These are phyloP conservation scores for Ochotona curzoniae DNA, from an alignment of 2,113 vertebrate species.

Conservation along the genomic window DNA sequence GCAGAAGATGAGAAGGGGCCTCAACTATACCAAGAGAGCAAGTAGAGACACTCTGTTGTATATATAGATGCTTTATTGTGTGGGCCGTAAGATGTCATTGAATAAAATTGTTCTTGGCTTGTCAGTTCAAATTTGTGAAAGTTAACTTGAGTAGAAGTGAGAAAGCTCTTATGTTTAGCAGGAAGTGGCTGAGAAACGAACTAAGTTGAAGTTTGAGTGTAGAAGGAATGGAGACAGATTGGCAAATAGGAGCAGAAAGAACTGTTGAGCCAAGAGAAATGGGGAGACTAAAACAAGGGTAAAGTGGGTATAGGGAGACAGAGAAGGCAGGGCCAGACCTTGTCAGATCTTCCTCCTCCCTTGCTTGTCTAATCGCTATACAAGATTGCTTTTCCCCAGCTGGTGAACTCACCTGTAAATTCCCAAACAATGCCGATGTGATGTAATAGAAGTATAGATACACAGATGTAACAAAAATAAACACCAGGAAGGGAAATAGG, in stretches of 20 bases:
- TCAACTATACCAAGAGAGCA: not conserved
- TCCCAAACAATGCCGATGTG: conserved; percentile 5
- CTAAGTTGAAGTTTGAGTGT: not conserved
- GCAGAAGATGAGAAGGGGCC: not conserved
- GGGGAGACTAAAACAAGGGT: not conserved
- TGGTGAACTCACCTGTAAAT: conserved; percentile 49
- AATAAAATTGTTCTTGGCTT: not conserved
- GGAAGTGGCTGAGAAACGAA: not conserved
- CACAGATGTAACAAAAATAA: conserved; percentile 29
- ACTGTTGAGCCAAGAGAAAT: not conserved
- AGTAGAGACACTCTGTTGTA: not conserved
- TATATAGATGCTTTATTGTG: not conserved
- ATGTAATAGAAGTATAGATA: conserved; percentile 5
- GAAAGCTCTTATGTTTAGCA: not conserved
- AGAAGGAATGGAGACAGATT: not conserved
- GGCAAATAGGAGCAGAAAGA: not conserved
- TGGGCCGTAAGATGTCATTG: not conserved
- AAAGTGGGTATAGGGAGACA: not conserved
- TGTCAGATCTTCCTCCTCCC: not conserved
- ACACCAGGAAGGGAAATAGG: conserved; percentile 47
- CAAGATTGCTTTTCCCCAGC: conserved; percentile 15
- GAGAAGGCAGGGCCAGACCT: not conserved
- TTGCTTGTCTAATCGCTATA: conserved; percentile 26
- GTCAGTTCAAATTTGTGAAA: not conserved
- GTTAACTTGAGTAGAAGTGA: not conserved